A percentile compares a stretch with the other conserved stretches of the same genome.
phyloP scores from a whole-genome alignment of 2,797 vertebrate genomes.

The Discoglossus pictus region DNA sequence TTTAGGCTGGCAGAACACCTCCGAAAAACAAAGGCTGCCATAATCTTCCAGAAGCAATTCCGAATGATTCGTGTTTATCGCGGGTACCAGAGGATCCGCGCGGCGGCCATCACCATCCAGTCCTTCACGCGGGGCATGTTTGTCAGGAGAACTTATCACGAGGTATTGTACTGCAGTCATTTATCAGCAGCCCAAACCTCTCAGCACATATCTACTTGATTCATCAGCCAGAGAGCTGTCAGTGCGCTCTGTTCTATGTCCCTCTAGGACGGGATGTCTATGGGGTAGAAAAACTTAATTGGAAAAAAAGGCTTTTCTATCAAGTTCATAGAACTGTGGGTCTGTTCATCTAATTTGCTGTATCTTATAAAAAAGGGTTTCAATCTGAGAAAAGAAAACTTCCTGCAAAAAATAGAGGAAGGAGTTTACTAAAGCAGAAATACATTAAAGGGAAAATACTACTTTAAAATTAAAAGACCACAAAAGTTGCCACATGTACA shows the following conservation, averaged over 20 bases:
- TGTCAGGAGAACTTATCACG: conserved; percentile 77
- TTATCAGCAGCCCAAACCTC: neutral
- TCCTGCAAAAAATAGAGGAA: too few relatives aligned
- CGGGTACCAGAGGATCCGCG: conserved; percentile 67
- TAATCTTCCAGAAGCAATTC: conserved; percentile 85
- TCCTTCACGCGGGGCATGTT: conserved; percentile 84
- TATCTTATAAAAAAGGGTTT: too few relatives aligned
- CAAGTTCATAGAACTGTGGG: accelerated
- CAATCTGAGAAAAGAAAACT: too few relatives aligned
- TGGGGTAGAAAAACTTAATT: neutral
- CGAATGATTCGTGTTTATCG: conserved; percentile 79
- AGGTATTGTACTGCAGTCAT: conserved; percentile 68
- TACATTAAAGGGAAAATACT: too few relatives aligned
- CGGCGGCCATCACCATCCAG: conserved; percentile 81
- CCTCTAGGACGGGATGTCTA: neutral
- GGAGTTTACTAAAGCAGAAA: too few relatives aligned
- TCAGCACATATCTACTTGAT: neutral
- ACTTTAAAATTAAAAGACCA: too few relatives aligned
- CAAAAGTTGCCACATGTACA: too few relatives aligned
- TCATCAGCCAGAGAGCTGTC: neutral
- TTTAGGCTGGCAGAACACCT: conserved; percentile 76
- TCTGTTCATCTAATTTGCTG: too few relatives aligned
- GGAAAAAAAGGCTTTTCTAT: too few relatives aligned
- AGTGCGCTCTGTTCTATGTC: neutral
- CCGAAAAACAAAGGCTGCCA: conserved; percentile 76